A percentile compares a stretch with the other conserved stretches of the same genome.
Evolutionary conservation across 2,797 vertebrate genomes (phyloP).

Genomic region (Sebastes steindachneri): DNA sequence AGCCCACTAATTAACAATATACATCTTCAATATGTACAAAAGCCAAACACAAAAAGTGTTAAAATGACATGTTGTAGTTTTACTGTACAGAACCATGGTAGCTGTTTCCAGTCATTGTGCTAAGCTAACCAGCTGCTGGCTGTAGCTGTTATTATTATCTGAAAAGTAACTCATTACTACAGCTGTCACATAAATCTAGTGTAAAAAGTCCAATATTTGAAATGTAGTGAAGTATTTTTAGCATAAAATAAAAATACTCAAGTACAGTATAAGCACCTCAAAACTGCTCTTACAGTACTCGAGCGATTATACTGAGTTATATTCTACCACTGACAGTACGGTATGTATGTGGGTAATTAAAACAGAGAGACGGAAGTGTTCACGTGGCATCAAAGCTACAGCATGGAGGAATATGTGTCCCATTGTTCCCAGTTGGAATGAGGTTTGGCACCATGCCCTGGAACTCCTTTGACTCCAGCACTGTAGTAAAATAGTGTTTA

Average conservation of each 20-base stretch:
- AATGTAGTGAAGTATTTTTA: too few relatives aligned
- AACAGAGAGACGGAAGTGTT: slow-evolving; percentile 52
- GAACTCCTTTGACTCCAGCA: slow-evolving; percentile 51
- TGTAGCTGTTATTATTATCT: not conserved
- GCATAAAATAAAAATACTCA: not conserved
- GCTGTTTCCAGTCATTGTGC: too few relatives aligned
- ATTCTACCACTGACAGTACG: slow-evolving; percentile 22
- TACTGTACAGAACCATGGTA: not conserved
- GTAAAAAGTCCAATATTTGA: too few relatives aligned
- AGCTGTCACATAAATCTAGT: not conserved
- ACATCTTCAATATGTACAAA: not conserved
- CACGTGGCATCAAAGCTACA: slow-evolving; percentile 54
- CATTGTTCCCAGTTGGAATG: slow-evolving; percentile 69
- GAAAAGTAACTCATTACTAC: not conserved
- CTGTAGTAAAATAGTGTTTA: slow-evolving; percentile 57
- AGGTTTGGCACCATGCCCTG: slow-evolving; percentile 56
- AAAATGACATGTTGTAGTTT: not conserved
- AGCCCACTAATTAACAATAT: not conserved
- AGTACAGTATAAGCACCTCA: not conserved
- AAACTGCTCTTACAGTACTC: not conserved
- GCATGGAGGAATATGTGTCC: slow-evolving; percentile 56
- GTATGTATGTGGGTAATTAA: slow-evolving; percentile 44
- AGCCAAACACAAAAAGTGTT: not conserved
- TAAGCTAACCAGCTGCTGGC: not conserved
- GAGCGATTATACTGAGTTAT: not conserved